Base-by-base conservation (phyloP, 2,888 invertebrate species). In the Leptinotarsa rubiginosa region DNA sequence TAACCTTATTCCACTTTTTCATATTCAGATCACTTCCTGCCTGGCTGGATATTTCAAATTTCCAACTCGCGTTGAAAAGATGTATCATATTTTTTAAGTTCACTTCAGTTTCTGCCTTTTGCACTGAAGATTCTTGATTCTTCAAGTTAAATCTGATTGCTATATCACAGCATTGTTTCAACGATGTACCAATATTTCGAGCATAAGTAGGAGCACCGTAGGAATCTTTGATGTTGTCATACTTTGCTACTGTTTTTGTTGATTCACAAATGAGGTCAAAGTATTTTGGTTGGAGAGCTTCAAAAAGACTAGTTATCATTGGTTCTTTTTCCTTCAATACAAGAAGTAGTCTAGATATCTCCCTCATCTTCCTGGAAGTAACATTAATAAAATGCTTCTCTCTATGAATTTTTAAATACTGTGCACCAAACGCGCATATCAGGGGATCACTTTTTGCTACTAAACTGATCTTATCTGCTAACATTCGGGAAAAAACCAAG, bases 81-180 rank as follows among this genome's bases (percentile, higher is more conserved):
- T 78, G 75, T 65, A 78, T 79, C 49, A 83, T 25, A 12, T 71
- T 80, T 77, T 75, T 78, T 12, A 83, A 62, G 10, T 81, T 77
- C 12, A 77, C 75, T 74, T 82, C 79, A 12, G 72, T 71, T 59
- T 79, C 72, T 22, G 77, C 77, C 4, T 73, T 22, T 12, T 41
- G 13, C 62, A 18, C 18, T 12, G 20, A 54, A 54, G 20, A 41
- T 41, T 41, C 10, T 41, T 41, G 10, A 10, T 10, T 54, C 10
- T 54, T 54, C n/a, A n/a, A 20, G 16, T 20, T n/a, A 0, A 54
- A 20, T 4, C 18, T n/a, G 20, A 54, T 54, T 50, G 80, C 81
- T 41, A 81, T 76, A 47, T 81, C 80, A 70, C 80, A 81, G 59
- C 79, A 76, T 56, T 77, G 79, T 66, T 79, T 79, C 12, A 79